Evolutionary conservation across 1,140 invertebrate species (phyloP).

Genomic region (Leptestheria dahalacensis): DNA sequence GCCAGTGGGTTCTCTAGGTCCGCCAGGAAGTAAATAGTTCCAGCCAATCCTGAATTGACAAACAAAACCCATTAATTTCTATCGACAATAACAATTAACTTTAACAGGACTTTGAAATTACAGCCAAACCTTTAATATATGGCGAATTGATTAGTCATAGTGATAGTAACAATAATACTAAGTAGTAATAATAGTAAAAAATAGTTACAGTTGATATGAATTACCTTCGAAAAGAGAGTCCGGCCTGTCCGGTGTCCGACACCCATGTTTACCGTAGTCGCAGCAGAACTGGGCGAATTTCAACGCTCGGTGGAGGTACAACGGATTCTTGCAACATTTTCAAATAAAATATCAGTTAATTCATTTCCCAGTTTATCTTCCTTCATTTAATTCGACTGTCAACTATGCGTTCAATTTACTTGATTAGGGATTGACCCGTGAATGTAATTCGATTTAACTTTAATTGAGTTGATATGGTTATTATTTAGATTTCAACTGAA

Average conservation of each 20-base stretch:
- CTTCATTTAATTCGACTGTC: no score
- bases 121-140: no score
- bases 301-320: slow-evolving; percentile 56
- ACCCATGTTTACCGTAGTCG: slow-evolving; percentile 49
- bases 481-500: neutral
- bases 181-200: no score
- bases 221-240: slow-evolving; percentile 72
- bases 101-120: neutral
- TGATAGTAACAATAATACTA: no score
- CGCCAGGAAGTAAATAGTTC: neutral
- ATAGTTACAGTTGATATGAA: neutral
- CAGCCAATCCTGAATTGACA: neutral
- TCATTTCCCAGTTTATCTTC: neutral
- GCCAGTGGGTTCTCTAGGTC: neutral
- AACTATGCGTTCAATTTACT: no score
- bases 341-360: neutral
- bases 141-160: no score
- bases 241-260: slow-evolving; percentile 54
- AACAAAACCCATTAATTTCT: no score
- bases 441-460: no score
- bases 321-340: slow-evolving; percentile 14
- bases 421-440: no score
- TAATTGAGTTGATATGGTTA: no score
- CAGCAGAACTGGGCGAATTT: slow-evolving; percentile 74
- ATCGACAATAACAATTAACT: no score